A percentile compares a stretch with the other conserved stretches of the same genome.
Conservation (phyloP, 2,113 vertebrate genomes). For the Cyprinodon variegatus region DNA sequence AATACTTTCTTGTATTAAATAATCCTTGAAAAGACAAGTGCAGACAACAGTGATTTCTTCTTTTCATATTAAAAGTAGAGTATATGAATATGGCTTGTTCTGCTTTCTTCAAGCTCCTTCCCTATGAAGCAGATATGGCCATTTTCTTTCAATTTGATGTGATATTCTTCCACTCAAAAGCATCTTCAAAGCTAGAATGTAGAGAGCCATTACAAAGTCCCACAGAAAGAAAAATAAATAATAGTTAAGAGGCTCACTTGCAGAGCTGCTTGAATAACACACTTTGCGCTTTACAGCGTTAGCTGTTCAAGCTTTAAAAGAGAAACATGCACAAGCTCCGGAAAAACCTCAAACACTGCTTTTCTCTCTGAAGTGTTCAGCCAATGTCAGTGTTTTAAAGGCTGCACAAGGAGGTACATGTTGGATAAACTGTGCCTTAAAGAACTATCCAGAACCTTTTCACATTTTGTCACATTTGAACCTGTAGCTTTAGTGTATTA, state of each 20-base stretch:
- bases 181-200: slow-evolving; percentile 22
- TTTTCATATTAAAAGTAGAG: slow-evolving; percentile 26
- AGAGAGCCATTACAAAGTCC: slow-evolving; percentile 25
- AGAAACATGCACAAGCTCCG: slow-evolving; percentile 17
- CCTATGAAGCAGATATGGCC: slow-evolving; percentile 41
- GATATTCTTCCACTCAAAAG: slow-evolving; percentile 15
- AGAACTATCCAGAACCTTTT: neutral
- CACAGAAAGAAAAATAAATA: slow-evolving; percentile 57
- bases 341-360: slow-evolving; percentile 8
- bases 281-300: slow-evolving; percentile 52
- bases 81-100: slow-evolving; percentile 24
- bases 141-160: slow-evolving; percentile 40
- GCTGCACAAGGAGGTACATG: slow-evolving; percentile 7
- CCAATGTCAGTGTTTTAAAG: slow-evolving; percentile 31
- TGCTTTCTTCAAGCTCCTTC: slow-evolving; percentile 3
- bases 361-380: slow-evolving; percentile 19
- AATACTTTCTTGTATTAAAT: slow-evolving; percentile 36
- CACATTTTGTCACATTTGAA: neutral
- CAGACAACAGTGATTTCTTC: slow-evolving; percentile 41
- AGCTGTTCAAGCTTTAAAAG: slow-evolving; percentile 55
- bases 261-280: slow-evolving; percentile 60
- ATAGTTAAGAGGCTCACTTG: slow-evolving; percentile 59
- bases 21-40: slow-evolving; percentile 33
- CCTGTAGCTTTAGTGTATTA: neutral
- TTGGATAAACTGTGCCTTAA: neutral